Evolutionary conservation across 2,888 invertebrate genomes (phyloP), one percentile per base, ranked within the genome.

Genomic region (Dexiosoma caninum): DNA sequence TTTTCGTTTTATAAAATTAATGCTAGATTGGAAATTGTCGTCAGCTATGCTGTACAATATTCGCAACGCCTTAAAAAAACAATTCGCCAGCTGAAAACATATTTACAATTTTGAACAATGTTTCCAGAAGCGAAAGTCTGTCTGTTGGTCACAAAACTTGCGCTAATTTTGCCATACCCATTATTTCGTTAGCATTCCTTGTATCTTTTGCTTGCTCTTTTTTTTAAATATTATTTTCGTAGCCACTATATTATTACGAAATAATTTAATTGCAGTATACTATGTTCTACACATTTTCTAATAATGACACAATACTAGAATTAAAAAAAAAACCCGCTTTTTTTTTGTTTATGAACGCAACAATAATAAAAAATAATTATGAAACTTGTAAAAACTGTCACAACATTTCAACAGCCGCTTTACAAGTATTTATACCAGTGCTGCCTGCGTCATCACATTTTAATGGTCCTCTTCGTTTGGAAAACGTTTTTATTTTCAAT

Each of bases 311-410:
- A 59, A 59, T 16, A 57, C 1, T 5, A 37, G 1, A 1, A 23
- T 7, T 10, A 27, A 27, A 27, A 27, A 27, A 6, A 67, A 40
- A 40, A 60, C 30, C 49, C 53, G 14, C 32, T 62, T 27, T 37
- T 49, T 40, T 49, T 71, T 51, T 60, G 19, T 51, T 16, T 27
- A 49, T 5, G 10, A 49, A 14, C 23, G 4, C 19, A 60, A 42
- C 23, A 37, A 46, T 7, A 53, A 32, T 14, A 59, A 23, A 59
- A 19, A 21, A 35, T 40, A 64, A 37, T 67, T 59, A 46, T 19
- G 30, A n/a, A 49, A 12, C 46, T 23, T 14, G 16, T 27, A 55
- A 70, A n/a, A 72, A 62, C 42, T 74, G 72, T 55, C 64, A 74
- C 44, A 72, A 64, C 23, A 74, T 64, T 27, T 44, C 16, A 10